A percentile compares a stretch with the other conserved stretches of the same genome.
Conservation (phyloP, 92 coral and sea anemone species). For the Epizoanthus illoricatus region DNA sequence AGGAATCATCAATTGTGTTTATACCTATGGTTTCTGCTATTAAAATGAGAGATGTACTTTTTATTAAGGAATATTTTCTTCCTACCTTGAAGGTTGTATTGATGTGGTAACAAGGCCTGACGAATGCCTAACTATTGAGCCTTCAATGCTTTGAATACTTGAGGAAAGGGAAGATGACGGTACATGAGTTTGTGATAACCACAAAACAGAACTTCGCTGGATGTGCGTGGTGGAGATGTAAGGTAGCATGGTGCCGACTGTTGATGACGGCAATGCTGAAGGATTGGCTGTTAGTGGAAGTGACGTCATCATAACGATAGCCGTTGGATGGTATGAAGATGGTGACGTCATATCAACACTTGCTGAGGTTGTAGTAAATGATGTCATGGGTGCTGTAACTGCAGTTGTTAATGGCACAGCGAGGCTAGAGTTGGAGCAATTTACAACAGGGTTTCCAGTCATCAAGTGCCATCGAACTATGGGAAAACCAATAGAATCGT, state of each 20-base stretch:
- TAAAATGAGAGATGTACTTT: neutral
- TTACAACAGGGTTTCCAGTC: constrained; percentile 6
- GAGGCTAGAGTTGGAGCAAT: constrained; percentile 11
- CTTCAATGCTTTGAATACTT: neutral
- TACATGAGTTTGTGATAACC: no score
- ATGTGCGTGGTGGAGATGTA: no score
- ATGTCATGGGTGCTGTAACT: neutral
- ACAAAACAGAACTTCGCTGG: no score
- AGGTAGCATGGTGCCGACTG: no score
- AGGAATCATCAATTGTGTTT: neutral
- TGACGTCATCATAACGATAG: no score
- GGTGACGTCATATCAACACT: neutral
- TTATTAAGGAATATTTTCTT: neutral
- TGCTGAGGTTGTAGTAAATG: neutral
- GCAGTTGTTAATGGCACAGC: neutral
- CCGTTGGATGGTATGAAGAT: no score
- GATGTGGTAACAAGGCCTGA: neutral
- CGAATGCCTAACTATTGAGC: neutral
- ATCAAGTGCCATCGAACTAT: neutral
- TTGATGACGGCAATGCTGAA: no score
- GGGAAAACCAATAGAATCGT: neutral
- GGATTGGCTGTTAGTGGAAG: no score
- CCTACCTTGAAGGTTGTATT: constrained; percentile 28
- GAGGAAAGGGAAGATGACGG: neutral
- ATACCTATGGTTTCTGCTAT: neutral